Conservation (phyloP, 2,797 vertebrate species). For the Pogonophryne albipinna region DNA sequence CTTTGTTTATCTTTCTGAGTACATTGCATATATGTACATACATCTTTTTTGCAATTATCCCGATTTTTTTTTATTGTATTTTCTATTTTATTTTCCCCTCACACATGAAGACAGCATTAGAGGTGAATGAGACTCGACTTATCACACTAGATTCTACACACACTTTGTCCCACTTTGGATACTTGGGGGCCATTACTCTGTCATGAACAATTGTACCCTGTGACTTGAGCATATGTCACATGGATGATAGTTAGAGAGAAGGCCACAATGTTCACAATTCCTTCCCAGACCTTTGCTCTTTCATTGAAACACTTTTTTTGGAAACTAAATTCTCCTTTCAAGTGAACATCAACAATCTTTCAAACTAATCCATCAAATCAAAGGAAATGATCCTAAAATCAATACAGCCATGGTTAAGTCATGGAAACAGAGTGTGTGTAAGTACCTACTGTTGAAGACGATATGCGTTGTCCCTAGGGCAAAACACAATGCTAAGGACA, state of each 20-base stretch:
- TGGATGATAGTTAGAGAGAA: conserved; percentile 7
- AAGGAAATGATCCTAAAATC: conserved; percentile 20
- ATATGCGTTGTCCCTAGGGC: conserved; percentile 49
- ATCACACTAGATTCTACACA: neutral
- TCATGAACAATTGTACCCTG: neutral
- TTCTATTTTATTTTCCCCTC: neutral
- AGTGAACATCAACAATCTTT: neutral
- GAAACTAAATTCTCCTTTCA: neutral
- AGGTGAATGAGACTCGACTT: neutral
- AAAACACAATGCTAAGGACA: conserved; percentile 44
- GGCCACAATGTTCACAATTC: neutral
- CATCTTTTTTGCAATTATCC: neutral
- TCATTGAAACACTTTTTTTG: neutral
- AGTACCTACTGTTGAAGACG: conserved; percentile 27
- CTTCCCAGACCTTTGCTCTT: neutral
- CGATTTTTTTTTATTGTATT: neutral
- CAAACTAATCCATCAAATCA: neutral
- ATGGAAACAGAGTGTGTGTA: conserved; percentile 13
- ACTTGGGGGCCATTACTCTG: conserved; percentile 3
- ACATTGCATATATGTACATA: neutral
- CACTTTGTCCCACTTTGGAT: conserved; percentile 1
- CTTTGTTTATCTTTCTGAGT: neutral
- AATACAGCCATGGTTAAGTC: conserved; percentile 3
- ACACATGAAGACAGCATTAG: neutral
- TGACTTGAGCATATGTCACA: conserved; percentile 36